These are phyloP conservation scores for Heliconius hewitsoni DNA, from an alignment of 1,140 invertebrate species.

Conservation along the genomic window DNA sequence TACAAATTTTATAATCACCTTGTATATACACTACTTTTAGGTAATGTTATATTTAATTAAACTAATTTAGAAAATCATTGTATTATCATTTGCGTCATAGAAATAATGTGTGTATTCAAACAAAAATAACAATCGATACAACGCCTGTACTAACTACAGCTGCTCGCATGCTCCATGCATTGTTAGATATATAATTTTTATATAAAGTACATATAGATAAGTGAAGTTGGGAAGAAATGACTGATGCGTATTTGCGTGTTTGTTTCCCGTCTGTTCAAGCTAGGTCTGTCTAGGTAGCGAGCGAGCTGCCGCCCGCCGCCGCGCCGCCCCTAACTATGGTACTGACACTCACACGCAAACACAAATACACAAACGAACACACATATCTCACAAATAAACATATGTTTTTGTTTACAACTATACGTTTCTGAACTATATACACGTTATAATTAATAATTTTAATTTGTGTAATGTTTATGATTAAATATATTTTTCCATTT, in stretches of 20 bases:
- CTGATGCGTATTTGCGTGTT: constrained; percentile 80
- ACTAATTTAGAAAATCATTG: neutral
- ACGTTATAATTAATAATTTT: neutral
- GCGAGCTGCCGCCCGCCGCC: constrained; percentile 75
- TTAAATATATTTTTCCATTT: too few species aligned
- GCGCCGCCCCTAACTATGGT: constrained; percentile 75
- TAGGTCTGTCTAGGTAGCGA: constrained; percentile 81
- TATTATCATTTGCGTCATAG: constrained; percentile 6
- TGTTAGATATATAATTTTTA: neutral
- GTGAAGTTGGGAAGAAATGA: constrained; percentile 73
- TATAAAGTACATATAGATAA: constrained; percentile 31
- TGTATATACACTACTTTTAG: neutral
- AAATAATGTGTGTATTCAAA: constrained; percentile 8
- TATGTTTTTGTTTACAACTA: neutral
- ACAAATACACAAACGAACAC: constrained; percentile 44
- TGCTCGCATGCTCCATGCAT: constrained; percentile 12
- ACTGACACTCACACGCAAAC: constrained; percentile 59
- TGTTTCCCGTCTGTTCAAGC: constrained; percentile 79
- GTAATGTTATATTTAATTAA: neutral
- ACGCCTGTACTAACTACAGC: constrained; percentile 14
- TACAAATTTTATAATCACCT: neutral
- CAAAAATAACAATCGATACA: neutral
- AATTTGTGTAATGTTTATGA: too few species aligned
- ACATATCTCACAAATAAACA: constrained; percentile 36
- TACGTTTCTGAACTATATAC: neutral